Evolutionary conservation across 2,888 invertebrate genomes (phyloP).

Genomic region (Metellina segmentata): DNA sequence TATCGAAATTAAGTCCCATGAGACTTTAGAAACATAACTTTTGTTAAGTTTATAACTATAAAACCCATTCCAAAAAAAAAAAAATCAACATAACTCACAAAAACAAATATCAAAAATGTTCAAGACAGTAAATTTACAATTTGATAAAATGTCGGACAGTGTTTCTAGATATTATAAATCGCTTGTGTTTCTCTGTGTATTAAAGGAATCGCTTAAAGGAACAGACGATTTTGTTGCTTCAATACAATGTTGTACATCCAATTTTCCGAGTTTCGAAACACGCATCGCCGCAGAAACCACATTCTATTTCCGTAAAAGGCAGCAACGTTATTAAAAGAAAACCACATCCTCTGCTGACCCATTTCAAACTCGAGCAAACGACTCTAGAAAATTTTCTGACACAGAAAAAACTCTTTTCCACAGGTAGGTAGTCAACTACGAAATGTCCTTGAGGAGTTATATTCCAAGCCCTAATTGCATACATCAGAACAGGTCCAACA

Average conservation of each 20-base stretch:
- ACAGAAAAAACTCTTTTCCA: constrained; percentile 41
- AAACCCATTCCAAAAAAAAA: too few relatives aligned
- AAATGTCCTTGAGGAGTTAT: constrained; percentile 68
- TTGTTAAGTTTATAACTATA: too few relatives aligned
- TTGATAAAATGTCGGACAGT: too few relatives aligned
- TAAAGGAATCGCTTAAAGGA: background rate
- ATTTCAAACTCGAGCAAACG: constrained; percentile 40
- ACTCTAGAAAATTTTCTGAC: constrained; percentile 53
- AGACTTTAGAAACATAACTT: too few relatives aligned
- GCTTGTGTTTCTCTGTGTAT: background rate
- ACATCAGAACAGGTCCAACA: constrained; percentile 71
- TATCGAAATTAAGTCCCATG: too few relatives aligned
- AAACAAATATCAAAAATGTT: too few relatives aligned
- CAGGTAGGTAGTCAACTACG: constrained; percentile 46
- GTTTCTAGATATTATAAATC: too few relatives aligned
- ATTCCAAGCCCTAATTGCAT: constrained; percentile 72
- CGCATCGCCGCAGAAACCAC: background rate
- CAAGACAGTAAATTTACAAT: too few relatives aligned
- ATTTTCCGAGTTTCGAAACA: constrained; percentile 7
- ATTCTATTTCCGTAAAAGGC: constrained; percentile 59
- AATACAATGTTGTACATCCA: background rate
- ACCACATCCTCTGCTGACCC: constrained; percentile 69
- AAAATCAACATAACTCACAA: too few relatives aligned
- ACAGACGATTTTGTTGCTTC: background rate
- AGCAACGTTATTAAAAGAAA: constrained; percentile 46